phyloP scores from a whole-genome alignment of 2,797 vertebrate genomes.

The Pogonophryne albipinna region DNA sequence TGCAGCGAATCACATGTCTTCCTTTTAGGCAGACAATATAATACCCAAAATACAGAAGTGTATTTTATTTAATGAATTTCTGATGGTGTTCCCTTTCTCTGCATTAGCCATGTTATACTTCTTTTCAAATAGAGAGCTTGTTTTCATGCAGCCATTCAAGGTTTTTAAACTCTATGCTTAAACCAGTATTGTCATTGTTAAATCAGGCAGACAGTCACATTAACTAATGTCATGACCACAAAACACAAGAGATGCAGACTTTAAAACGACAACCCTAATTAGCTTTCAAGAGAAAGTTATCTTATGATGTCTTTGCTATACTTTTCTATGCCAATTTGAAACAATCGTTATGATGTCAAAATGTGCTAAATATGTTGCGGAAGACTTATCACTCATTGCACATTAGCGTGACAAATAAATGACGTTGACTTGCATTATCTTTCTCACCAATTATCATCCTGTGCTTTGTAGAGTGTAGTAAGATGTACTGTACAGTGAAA shows the following conservation, averaged over 20 bases:
- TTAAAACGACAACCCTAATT: too few species aligned
- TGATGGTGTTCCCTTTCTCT: not conserved
- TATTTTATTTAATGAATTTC: not conserved
- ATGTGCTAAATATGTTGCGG: slow-evolving; percentile 7
- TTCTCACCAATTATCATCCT: slow-evolving; percentile 1
- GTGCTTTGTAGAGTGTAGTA: not conserved
- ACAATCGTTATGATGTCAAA: slow-evolving; percentile 7
- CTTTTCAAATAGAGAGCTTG: not conserved
- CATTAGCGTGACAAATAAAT: slow-evolving; percentile 7
- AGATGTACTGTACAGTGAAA: not conserved
- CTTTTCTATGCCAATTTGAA: not conserved
- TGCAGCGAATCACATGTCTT: not conserved
- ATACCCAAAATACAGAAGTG: not conserved
- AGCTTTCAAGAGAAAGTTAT: too few species aligned
- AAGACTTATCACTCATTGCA: slow-evolving; percentile 17
- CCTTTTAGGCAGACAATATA: too few species aligned
- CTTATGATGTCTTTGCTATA: not conserved
- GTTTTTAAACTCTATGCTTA: not conserved
- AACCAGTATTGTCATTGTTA: too few species aligned
- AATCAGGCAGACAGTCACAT: too few species aligned
- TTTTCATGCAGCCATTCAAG: not conserved
- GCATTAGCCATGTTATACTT: not conserved
- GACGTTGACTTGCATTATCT: not conserved
- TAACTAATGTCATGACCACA: too few species aligned
- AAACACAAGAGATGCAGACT: too few species aligned